phyloP scores from a whole-genome alignment of 2,797 vertebrate species.

The Crax fasciolata region DNA sequence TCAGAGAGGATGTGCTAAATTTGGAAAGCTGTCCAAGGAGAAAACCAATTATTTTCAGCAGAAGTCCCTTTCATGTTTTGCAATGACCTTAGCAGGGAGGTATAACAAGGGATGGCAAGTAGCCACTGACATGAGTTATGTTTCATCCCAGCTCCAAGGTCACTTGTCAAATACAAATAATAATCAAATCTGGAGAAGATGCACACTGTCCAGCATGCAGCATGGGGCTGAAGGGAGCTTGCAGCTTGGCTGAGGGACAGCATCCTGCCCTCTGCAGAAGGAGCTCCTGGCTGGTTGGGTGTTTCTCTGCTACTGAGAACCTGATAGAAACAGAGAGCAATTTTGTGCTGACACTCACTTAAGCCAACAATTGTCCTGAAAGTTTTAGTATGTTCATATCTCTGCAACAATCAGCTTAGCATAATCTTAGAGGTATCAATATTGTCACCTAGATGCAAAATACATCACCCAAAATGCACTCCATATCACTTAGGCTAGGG shows the following conservation, averaged over 20 bases:
- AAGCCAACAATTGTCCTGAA: not conserved
- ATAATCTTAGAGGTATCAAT: not conserved
- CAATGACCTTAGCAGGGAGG: constrained; percentile 2
- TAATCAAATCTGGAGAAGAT: not conserved
- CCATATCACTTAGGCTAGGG: not conserved
- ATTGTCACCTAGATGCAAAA: not conserved
- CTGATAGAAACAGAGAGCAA: not conserved
- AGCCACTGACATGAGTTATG: not conserved
- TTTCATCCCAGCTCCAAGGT: not conserved
- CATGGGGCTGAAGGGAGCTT: not conserved
- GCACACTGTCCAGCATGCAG: not conserved
- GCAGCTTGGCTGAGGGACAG: not conserved
- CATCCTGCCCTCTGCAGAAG: not conserved
- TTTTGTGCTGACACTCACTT: not conserved
- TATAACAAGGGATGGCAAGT: constrained; percentile 46
- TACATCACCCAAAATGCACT: not conserved
- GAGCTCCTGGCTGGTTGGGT: not conserved
- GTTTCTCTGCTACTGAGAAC: not conserved
- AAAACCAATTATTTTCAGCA: constrained; percentile 49
- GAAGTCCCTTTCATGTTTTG: constrained; percentile 42
- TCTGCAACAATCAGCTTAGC: not conserved
- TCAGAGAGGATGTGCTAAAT: constrained; percentile 42
- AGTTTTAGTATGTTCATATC: not conserved
- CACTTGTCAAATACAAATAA: not conserved
- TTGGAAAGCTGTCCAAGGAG: constrained; percentile 16